phyloP scores from a whole-genome alignment of 1,140 invertebrate species.

The Zaprionus ghesquierei region DNA sequence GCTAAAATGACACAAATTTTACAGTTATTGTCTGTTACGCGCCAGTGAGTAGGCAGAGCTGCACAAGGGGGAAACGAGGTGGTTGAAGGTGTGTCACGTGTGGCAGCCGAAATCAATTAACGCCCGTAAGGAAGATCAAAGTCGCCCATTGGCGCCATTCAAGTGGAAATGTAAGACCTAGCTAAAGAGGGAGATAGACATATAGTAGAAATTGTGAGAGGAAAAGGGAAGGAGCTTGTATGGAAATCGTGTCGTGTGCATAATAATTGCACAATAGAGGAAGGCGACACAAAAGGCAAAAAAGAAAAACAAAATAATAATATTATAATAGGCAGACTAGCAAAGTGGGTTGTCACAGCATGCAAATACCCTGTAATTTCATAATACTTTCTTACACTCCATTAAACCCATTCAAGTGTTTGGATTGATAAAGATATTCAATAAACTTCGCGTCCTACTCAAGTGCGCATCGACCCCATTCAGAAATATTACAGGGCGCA shows the following conservation, averaged over 20 bases:
- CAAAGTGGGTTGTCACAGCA: background rate
- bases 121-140: conserved; percentile 53
- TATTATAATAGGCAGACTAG: conserved; percentile 8
- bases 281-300: conserved; percentile 14
- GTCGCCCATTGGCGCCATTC: conserved; percentile 29
- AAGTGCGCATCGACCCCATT: background rate
- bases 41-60: conserved; percentile 9
- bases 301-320: conserved; percentile 28
- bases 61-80: background rate
- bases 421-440: too few relatives aligned
- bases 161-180: conserved; percentile 42
- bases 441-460: too few relatives aligned
- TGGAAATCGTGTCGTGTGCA: conserved; percentile 45
- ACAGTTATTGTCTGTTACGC: conserved; percentile 47
- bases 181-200: background rate
- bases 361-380: background rate
- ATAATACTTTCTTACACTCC: background rate
- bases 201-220: background rate
- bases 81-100: conserved; percentile 4
- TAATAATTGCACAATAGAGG: conserved; percentile 34
- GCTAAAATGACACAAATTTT: conserved; percentile 34
- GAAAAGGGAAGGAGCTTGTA: background rate
- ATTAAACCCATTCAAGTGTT: too few relatives aligned
- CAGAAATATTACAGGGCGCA: background rate
- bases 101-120: conserved; percentile 51